Conservation (phyloP, 35 echinoderm and acorn worm genomes). For the Heliocidaris tuberculata region DNA sequence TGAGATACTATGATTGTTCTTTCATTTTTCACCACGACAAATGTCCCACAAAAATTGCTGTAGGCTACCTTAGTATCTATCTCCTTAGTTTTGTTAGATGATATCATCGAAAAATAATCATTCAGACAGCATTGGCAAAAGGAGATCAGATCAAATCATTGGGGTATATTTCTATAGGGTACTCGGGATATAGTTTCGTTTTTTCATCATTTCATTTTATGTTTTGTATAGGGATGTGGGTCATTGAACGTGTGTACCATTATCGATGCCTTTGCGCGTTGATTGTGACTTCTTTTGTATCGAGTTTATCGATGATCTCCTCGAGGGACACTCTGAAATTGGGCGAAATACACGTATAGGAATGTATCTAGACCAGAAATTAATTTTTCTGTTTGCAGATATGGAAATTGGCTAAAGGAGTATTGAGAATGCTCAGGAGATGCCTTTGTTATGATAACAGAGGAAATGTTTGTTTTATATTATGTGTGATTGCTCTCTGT, state of each 20-base stretch:
- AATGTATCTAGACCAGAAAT: not conserved
- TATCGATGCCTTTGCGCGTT: not conserved
- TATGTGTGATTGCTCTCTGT: no score
- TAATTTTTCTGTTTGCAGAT: not conserved
- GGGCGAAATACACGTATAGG: not conserved
- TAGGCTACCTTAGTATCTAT: not conserved
- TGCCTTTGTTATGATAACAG: no score
- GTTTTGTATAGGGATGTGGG: not conserved
- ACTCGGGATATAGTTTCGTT: not conserved
- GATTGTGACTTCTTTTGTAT: not conserved
- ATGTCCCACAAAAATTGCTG: not conserved
- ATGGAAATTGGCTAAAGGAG: no score
- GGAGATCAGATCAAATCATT: not conserved
- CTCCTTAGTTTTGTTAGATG: not conserved
- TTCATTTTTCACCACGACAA: not conserved
- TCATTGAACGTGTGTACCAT: not conserved
- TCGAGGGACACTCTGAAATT: not conserved
- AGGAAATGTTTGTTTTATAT: no score
- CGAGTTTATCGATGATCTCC: not conserved
- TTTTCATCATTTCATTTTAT: not conserved
- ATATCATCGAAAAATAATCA: not conserved
- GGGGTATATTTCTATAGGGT: not conserved
- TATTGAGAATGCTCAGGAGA: no score
- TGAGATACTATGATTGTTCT: not conserved
- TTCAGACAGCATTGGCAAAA: not conserved